Base-by-base conservation (phyloP, 2,797 vertebrate species). In the Coregonus ussuriensis region DNA sequence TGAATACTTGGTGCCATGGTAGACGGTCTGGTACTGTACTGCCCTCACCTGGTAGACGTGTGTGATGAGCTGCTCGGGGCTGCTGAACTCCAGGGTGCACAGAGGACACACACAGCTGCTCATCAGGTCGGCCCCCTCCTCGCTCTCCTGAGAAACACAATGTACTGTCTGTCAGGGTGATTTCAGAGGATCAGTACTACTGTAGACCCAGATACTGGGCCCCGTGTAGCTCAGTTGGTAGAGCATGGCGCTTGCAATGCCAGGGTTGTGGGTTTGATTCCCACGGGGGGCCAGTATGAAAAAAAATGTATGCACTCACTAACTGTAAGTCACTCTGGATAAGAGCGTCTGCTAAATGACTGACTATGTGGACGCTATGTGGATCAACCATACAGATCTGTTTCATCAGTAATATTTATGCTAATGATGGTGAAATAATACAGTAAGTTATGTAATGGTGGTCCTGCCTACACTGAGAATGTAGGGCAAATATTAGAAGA, bases 41-140 rank as follows among this genome's bases (percentile, higher is more conserved):
- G 51, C 7, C 9, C 75, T 90, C 93, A 99, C 98, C 97, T 99
- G 97, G 88, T 99, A 99, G 35, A 99, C 96, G 0, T 99, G 98
- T 67, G 96, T 93, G 77, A 99, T 96, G 79, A 99, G 96, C 81
- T 97, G 96, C 86, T 98, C 97, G 14, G 96, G 95, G 91, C 93
- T 95, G 86, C 94, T 95, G 89, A 97, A 99, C 81, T 98, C 97
- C 89, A 97, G 89, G 75, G 96, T 95, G 90, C 98, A 99, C 65
- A 99, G 95, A 37, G 98, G 96, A 82, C 98, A 99, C 35, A 94
- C 90, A 79, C 95, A 98, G 90, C 73, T 91, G 85, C 70, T 83
- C 82, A 88, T 72, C 82, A 91, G 86, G 75, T 94, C 93, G 2
- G 81, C 76, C 29, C 91, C 92, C 18, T 94, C 93, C 78, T 95